Percentiles rank a stretch among this genome's conserved stretches.
phyloP scores from a whole-genome alignment of 1,140 invertebrate genomes.

The Aphaenogaster floridana region DNA sequence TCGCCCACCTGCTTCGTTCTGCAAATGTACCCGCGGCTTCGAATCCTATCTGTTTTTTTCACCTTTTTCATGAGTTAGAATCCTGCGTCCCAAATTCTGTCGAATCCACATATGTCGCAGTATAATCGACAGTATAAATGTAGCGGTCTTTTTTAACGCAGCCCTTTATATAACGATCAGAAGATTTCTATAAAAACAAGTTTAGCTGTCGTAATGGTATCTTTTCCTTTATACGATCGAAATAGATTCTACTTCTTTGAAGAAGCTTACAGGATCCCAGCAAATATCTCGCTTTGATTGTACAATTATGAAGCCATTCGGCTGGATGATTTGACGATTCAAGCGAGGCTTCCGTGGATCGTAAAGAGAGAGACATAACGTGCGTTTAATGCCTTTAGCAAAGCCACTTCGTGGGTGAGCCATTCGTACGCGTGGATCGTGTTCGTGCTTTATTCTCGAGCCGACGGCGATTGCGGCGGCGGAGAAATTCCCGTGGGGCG shows the following conservation, averaged over 20 bases:
- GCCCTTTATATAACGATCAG: not conserved
- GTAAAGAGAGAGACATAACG: conserved; percentile 54
- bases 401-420: conserved; percentile 57
- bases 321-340: conserved; percentile 51
- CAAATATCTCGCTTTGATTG: conserved; percentile 13
- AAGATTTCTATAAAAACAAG: not conserved
- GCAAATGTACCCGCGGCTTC: conserved; percentile 28
- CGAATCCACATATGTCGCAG: not conserved
- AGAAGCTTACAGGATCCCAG: not conserved
- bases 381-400: conserved; percentile 48
- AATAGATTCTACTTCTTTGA: not conserved
- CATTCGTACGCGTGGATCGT: conserved; percentile 46
- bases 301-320: conserved; percentile 47
- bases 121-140: not conserved
- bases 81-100: not conserved
- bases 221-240: not conserved
- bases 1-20: conserved; percentile 22
- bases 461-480: conserved; percentile 17
- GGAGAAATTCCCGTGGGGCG: conserved; percentile 47
- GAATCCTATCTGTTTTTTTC: not conserved
- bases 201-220: not conserved
- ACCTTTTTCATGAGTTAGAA: not conserved
- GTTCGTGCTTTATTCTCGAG: conserved; percentile 49
- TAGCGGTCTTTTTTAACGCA: not conserved
- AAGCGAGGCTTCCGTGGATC: conserved; percentile 41